Base-by-base conservation (phyloP, 2,797 vertebrate species). In the Diplodus sargus region DNA sequence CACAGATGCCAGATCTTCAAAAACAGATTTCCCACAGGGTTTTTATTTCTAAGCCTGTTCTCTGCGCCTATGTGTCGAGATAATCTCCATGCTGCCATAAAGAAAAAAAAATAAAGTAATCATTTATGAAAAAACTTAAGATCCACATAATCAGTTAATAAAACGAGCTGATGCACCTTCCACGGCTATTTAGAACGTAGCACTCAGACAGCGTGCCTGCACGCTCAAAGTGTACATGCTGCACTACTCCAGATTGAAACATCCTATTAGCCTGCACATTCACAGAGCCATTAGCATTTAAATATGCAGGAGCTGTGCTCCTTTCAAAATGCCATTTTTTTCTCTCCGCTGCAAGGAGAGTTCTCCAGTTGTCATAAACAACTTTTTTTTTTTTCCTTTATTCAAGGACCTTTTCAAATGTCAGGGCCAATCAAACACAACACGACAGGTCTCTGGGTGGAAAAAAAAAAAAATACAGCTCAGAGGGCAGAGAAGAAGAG, bases 321-420 rank as follows among this genome's bases (percentile, higher is more conserved):
- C 89, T 92, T 91, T 93, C 87, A 92, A 93, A 92, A 92, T 92
- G 89, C 87, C 89, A 92, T 88, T 94, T 88, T 94, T 92, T 94
- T 92, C 4, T 89, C 87, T 90, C 91, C 79, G 87, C 91, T 92
- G 79, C 80, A 78, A 89, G 83, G 89, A 94, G 91, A 88, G 83
- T 93, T 91, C 90, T 88, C 85, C 85, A 88, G 91, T 92, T 93
- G 90, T 93, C 91, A 93, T 91, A 93, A 94, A 94, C 89, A 89
- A 92, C 84, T 91, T 92, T 89, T 78, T 78, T 78, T 58, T 80
- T 81, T 70, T 66, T n/a, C n/a, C 48, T 86, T 86, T 61, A 89
- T 88, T 91, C 91, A 91, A 93, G 91, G 92, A 94, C 93, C 94
- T 95, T 94, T 95, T 93, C 91, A 95, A 95, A 95, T 94, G 93